Percentiles rank a stretch among this genome's conserved stretches.
Evolutionary conservation across 2,113 vertebrate species (phyloP).

Genomic region (Gymnarchus niloticus): DNA sequence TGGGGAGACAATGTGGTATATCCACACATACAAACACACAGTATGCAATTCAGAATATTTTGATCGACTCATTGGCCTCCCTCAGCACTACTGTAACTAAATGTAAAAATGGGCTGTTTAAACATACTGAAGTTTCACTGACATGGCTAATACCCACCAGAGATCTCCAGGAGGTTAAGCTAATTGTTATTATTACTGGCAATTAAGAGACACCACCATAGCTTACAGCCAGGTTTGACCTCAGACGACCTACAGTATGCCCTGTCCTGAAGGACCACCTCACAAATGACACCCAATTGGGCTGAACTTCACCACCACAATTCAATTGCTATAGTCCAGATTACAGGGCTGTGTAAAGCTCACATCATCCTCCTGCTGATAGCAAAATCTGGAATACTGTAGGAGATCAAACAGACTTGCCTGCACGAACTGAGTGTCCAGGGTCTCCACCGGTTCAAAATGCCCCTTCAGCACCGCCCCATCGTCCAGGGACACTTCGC

Average conservation of each 20-base stretch:
- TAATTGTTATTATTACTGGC: background rate
- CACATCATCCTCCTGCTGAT: background rate
- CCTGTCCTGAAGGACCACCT: background rate
- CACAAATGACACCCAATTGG: background rate
- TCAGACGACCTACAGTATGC: background rate
- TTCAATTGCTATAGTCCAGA: background rate
- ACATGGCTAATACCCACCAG: background rate
- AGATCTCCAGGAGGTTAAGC: background rate
- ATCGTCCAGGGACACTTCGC: constrained; percentile 48
- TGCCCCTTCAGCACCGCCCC: constrained; percentile 71
- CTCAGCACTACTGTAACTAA: background rate
- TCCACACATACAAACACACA: background rate
- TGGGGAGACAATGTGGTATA: background rate
- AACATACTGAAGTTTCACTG: too few species aligned
- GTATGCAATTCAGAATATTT: background rate
- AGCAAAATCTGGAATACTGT: background rate
- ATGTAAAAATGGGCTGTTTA: background rate
- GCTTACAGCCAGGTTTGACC: background rate
- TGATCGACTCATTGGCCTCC: background rate
- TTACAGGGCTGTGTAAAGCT: background rate
- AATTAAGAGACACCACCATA: background rate
- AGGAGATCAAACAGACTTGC: constrained; percentile 31
- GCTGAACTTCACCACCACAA: too few species aligned
- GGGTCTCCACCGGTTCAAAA: constrained; percentile 51
- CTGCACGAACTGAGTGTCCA: constrained; percentile 35